phyloP scores from a whole-genome alignment of 2,888 invertebrate species.

The Athripsodes cinereus region DNA sequence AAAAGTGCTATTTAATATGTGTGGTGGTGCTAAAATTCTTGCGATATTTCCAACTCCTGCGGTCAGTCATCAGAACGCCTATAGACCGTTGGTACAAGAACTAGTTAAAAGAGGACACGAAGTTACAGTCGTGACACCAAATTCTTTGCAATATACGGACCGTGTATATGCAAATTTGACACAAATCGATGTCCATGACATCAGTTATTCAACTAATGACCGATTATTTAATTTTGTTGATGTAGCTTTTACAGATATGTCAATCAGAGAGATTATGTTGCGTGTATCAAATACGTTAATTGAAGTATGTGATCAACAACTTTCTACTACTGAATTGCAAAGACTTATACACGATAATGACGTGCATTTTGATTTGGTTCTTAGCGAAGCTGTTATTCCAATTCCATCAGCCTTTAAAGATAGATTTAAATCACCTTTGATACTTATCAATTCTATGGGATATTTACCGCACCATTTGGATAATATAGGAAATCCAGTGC shows the following conservation, averaged over 20 bases:
- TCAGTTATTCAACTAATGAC: slow-evolving; percentile 29
- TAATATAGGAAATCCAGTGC: slow-evolving; percentile 27
- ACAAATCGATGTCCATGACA: slow-evolving; percentile 36
- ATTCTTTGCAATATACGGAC: neutral
- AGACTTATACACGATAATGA: slow-evolving; percentile 3
- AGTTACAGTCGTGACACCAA: slow-evolving; percentile 3
- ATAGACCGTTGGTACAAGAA: slow-evolving; percentile 1
- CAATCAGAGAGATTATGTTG: slow-evolving; percentile 18
- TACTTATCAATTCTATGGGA: slow-evolving; percentile 27
- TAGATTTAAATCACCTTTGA: slow-evolving; percentile 30
- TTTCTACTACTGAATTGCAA: slow-evolving; percentile 23
- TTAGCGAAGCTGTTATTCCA: slow-evolving; percentile 29
- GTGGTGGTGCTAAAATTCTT: slow-evolving; percentile 6
- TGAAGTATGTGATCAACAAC: slow-evolving; percentile 26
- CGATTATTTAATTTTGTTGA: slow-evolving; percentile 18
- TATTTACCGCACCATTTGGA: slow-evolving; percentile 10
- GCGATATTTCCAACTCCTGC: slow-evolving; percentile 12
- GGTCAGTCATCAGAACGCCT: slow-evolving; percentile 6
- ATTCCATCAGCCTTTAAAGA: slow-evolving; percentile 26
- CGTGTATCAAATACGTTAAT: too few relatives aligned
- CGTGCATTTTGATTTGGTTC: slow-evolving; percentile 31
- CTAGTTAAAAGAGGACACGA: slow-evolving; percentile 8
- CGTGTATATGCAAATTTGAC: slow-evolving; percentile 31
- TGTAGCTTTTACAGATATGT: neutral
- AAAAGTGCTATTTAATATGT: too few relatives aligned